phyloP scores from a whole-genome alignment of 2,113 vertebrate species.

The Mormyrus lacerda region DNA sequence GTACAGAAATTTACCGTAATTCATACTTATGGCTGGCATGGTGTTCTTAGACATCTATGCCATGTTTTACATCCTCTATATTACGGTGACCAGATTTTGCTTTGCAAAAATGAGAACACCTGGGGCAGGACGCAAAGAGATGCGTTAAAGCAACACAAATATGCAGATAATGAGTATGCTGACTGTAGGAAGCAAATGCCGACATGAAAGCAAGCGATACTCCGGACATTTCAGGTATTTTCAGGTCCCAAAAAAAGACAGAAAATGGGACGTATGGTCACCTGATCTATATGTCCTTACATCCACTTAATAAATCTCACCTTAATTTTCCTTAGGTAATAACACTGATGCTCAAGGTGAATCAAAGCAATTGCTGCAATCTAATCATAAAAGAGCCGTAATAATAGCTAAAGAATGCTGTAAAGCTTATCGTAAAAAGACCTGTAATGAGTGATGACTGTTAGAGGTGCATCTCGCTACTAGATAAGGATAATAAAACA shows the following conservation, averaged over 20 bases:
- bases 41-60: neutral
- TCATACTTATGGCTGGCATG: neutral
- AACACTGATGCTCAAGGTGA: neutral
- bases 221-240: neutral
- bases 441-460: neutral
- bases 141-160: neutral
- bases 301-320: neutral
- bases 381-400: neutral
- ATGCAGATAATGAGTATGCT: neutral
- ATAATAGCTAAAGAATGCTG: neutral
- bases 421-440: neutral
- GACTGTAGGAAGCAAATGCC: neutral
- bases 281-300: neutral
- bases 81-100: neutral
- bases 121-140: neutral
- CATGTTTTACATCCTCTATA: neutral
- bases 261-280: neutral
- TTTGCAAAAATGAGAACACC: neutral
- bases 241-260: neutral
- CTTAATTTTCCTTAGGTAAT: neutral
- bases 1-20: neutral
- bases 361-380: neutral
- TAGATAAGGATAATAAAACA: neutral
- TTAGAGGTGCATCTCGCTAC: neutral
- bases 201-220: neutral